Percentiles rank a stretch among this genome's conserved stretches.
Conservation (phyloP, 2,888 invertebrate genomes). For the Chrysolina oricalcia region DNA sequence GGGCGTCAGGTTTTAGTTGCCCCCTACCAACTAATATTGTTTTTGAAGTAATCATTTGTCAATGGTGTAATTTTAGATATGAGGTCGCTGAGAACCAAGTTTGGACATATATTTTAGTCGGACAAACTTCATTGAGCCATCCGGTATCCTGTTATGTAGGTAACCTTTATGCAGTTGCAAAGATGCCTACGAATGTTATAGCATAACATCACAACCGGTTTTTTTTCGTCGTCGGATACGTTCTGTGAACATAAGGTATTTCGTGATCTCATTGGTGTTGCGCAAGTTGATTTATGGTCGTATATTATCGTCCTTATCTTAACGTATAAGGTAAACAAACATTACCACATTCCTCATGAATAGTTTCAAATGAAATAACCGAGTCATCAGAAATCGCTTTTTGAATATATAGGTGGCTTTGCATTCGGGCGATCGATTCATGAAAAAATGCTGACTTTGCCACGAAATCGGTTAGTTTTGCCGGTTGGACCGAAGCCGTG, state of each 20-base stretch:
- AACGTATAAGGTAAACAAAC: constrained; percentile 50
- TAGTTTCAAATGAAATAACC: constrained; percentile 35
- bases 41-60: too few species aligned
- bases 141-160: constrained; percentile 29
- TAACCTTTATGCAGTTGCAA: constrained; percentile 39
- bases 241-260: constrained; percentile 36
- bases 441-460: not conserved
- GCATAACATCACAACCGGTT: constrained; percentile 37
- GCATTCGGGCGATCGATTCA: not conserved
- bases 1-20: too few species aligned
- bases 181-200: constrained; percentile 26
- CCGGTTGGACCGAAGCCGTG: not conserved
- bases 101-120: too few species aligned
- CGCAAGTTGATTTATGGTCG: constrained; percentile 32
- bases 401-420: not conserved
- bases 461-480: not conserved
- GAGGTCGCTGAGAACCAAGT: too few species aligned
- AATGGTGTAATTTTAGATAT: too few species aligned
- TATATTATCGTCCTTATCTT: constrained; percentile 49
- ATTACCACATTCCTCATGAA: constrained; percentile 42
- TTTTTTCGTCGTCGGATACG: constrained; percentile 21
- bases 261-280: constrained; percentile 37
- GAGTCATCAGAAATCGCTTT: constrained; percentile 24
- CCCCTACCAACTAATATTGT: too few species aligned
- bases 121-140: not conserved